These are phyloP conservation scores for Ctenomys sociabilis DNA, from an alignment of 2,113 vertebrate genomes.

Conservation along the genomic window DNA sequence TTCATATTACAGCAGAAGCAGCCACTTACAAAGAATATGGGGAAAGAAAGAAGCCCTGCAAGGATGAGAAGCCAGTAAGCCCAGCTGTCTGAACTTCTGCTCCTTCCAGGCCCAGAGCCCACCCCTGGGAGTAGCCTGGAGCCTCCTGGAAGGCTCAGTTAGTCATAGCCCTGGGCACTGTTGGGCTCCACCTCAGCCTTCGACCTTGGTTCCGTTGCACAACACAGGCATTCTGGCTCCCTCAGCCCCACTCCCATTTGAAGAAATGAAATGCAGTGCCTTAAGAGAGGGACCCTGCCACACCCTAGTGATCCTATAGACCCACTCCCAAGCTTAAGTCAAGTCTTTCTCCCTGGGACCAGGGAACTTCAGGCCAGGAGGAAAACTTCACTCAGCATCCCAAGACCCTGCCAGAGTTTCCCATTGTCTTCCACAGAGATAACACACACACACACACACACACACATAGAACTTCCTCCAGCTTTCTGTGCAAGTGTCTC, in stretches of 20 bases:
- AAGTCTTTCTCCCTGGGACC: not conserved
- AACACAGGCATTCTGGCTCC: not conserved
- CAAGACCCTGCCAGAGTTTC: not conserved
- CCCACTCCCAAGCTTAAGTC: not conserved
- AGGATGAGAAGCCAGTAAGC: fast-evolving
- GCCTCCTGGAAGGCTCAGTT: not conserved
- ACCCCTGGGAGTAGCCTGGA: not conserved
- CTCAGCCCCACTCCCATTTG: not conserved
- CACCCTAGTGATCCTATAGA: fast-evolving
- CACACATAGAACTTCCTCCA: too few relatives aligned
- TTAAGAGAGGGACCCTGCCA: fast-evolving
- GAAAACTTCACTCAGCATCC: not conserved
- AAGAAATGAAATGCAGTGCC: not conserved
- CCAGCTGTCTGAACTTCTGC: fast-evolving
- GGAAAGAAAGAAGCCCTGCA: not conserved
- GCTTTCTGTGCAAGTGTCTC: not conserved
- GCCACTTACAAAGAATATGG: not conserved
- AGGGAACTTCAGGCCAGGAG: not conserved
- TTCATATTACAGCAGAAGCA: not conserved
- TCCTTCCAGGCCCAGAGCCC: not conserved
- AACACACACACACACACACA: too few relatives aligned
- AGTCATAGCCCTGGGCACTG: not conserved
- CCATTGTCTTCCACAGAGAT: not conserved
- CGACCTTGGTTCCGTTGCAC: not conserved
- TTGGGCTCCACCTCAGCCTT: not conserved